Base-by-base conservation (phyloP, 2,888 invertebrate genomes). In the Rhagonycha fulva region DNA sequence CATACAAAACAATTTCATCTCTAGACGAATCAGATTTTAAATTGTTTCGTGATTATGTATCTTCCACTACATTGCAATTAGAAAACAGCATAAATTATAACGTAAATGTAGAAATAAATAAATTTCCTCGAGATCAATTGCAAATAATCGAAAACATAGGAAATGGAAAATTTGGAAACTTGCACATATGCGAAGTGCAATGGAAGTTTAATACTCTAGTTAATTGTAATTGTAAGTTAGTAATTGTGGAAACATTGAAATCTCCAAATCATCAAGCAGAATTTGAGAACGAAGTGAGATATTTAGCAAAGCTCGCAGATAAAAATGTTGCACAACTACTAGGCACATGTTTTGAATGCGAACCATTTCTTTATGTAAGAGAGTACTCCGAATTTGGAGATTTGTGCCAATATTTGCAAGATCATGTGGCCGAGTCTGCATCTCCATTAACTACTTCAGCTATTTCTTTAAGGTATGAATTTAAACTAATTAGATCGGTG, bases 371-470 rank as follows among this genome's bases (percentile, higher is more conserved):
- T 87, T 92, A 94, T 87, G 92, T 96, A 76, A 90, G 94, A 84
- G 95, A 96, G 88, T 94, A 93, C 87, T 90, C 91, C 87, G 93
- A 93, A 85, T 91, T 92, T 84, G 95, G 95, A 74, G 96, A 96
- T 89, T 91, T 96, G 85, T 94, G 95, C 90, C 94, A 95, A 89
- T 95, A 94, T 88, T 90, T 96, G 83, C 93, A 94, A 86, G 93
- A 94, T 84, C 94, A 95, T 88, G 91, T 93, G 80, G 93, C 94
- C 60, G 94, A 95, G 87, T 92, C 93, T 63, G 91, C 92, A 19
- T 90, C 89, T 30, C 90, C 92, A 69, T 88, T 91, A 83, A 90
- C 90, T 83, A 90, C 91, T 78, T 90, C 90, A 78, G 92, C 91
- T 78, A 93, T 93, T 85, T 92, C 93, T 77, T 89, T 95, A 81